Evolutionary conservation across 2,113 vertebrate genomes (phyloP).

Genomic region (Ctenodactylus gundi): DNA sequence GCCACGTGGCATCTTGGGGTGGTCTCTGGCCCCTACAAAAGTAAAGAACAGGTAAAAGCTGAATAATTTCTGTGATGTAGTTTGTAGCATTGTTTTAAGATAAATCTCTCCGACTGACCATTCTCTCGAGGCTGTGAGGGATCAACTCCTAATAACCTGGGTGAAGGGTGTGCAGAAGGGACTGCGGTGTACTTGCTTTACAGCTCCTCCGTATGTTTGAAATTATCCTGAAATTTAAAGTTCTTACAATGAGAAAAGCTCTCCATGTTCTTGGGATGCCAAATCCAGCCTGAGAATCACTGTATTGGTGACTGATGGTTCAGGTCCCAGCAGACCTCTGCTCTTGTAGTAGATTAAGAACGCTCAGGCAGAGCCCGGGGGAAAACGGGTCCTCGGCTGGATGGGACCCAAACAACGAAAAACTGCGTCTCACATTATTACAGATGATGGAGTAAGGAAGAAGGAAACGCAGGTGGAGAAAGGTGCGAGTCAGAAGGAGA

Average conservation of each 20-base stretch:
- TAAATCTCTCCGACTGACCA: background rate
- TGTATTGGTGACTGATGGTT: background rate
- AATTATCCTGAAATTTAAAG: background rate
- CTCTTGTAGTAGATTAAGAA: background rate
- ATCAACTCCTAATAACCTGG: background rate
- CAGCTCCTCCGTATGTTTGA: background rate
- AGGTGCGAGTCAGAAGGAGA: background rate
- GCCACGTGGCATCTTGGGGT: background rate
- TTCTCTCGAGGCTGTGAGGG: background rate
- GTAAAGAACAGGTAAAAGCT: background rate
- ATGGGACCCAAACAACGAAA: background rate
- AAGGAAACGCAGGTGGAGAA: background rate
- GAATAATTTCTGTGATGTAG: background rate
- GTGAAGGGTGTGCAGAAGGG: no score
- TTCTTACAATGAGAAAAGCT: background rate
- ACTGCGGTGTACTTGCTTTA: background rate
- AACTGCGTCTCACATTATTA: background rate
- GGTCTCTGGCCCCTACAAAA: background rate
- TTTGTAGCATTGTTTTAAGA: background rate
- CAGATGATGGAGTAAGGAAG: background rate
- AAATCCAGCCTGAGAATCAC: background rate
- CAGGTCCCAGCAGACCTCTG: background rate
- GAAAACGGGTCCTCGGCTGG: background rate
- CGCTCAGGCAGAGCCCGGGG: background rate
- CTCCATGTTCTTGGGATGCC: background rate